Evolutionary conservation across 2,797 vertebrate species (phyloP), one percentile per base, ranked within the genome.

Genomic region (Dermochelys coriacea): DNA sequence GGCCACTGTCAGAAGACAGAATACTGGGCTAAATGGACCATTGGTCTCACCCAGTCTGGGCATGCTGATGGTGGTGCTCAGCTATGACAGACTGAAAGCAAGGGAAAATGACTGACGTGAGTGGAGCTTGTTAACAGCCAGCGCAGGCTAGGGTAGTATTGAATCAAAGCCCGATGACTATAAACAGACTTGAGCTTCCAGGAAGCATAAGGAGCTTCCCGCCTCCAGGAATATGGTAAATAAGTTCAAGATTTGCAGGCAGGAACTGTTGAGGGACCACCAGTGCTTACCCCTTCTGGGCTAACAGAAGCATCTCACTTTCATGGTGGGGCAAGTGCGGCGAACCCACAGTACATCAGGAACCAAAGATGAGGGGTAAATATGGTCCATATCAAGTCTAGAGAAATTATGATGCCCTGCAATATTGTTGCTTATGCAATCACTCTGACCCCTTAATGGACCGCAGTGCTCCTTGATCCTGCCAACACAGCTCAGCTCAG

Each of bases 371-470:
- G 90, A 94, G 90, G 85, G 82, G 55, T 52, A 93, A 80, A 90
- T 61, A 90, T 55, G 82, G 80, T 88, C 93, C 49, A 90, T 93
- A 88, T 87, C 94, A 86, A 91, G 84, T 78, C 95, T 95, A 89
- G 59, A 93, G 89, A 94, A 95, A 96, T 95, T 77, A 96, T 86
- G 86, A 96, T 85, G 89, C 47, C 83, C 90, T 97, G 93, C 97
- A 98, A 97, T 95, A 97, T 96, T 97, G 84, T 97, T 96, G 94
- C 82, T 3, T 78, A 96, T 87, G 86, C 86, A 89, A 96, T 97
- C 85, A 94, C 88, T 94, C 90, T 89, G 93, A 83, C 55, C 96
- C 85, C 93, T 91, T 97, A 96, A 97, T 94, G 94, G 81, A 50
- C 86, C 89, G 96, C 90, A 93, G 79, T 0, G 4, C 64, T 68